Evolutionary conservation across 2,113 vertebrate genomes (phyloP), one percentile per base, ranked within the genome.

Genomic region (Turdus rufiventris): DNA sequence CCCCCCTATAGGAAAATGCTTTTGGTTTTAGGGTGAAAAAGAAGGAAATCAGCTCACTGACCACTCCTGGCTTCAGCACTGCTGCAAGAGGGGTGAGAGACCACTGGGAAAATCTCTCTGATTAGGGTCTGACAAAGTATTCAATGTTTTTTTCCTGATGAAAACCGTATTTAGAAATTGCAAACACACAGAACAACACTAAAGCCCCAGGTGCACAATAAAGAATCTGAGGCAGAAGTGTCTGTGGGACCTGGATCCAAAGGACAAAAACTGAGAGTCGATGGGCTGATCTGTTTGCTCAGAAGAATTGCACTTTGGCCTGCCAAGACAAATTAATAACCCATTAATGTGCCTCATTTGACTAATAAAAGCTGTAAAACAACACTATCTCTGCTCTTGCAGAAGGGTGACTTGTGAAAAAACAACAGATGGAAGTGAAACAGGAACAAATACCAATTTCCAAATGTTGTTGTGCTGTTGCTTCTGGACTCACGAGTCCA

Each of bases 281-380:
- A 21, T 6, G 34, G 53, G 43, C 66, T 14, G 17, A 53, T 38
- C 10, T 65, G 19, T 45, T 78, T 50, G 14, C n/a, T 82, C 58
- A 62, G n/a, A 53, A 75, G 42, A 19, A 74, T 68, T 33, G 42
- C 34, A 56, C 10, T 40, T 38, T 23, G 38, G 45, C 20, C 38
- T 76, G 78, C 26, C 38, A 73, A 76, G 33, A 89, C n/a, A 73
- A 87, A 75, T 82, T 72, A 85, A 78, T 50, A 87, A 42, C 61
- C 25, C 29, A 29, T 77, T 68, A 45, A 72, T 50, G 23, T 23
- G 29, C 36, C 65, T 73, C 62, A 66, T 47, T n/a, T 79, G 62
- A 66, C 26, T 73, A 79, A 62, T 76, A 76, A 82, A 82, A 85
- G 15, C 50, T 23, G 8, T 6, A 38, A 42, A 70, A 48, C 29